Evolutionary conservation across 1,140 invertebrate species (phyloP), one percentile per base, ranked within the genome.

Genomic region (Rhopalosiphum padi): DNA sequence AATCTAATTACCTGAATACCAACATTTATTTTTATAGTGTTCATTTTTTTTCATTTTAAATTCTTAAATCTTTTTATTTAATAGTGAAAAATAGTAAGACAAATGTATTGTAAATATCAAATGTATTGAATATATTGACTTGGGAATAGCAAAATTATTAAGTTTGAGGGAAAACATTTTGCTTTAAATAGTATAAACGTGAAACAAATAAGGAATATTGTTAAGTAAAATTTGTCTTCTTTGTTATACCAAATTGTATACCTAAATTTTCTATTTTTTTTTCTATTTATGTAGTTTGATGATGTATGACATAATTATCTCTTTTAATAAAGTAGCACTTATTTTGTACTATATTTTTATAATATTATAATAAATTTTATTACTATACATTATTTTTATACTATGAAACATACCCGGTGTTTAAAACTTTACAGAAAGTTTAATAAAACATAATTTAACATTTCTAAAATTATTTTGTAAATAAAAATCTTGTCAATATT

Each of bases 311-410:
- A 77, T 77, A 68, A 15, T 68, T 68, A 77, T 77, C 60, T 77
- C 60, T 77, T 77, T 77, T 77, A 77, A 77, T 77, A 77, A 77
- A 77, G n/a, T n/a, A 77, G 30, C 60, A n/a, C 60, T 77, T 77
- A 68, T 77, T 77, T 35, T 77, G 60, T 77, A 77, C 60, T 77
- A n/a, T 77, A n/a, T 77, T n/a, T 77, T 18, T n/a, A 68, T 30
- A 30, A 30, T 68, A 68, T 30, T n/a, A 68, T 15, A 68, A 68
- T 15, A 68, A 11, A 68, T n/a, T 4, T 7, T 68, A 30, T 68
- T 68, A 68, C 25, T 60, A 30, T 68, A 68, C 60, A 15, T 25
- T 41, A 41, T 60, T 11, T 60, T 68, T 15, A n/a, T 68, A 68
- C 11, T 30, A 68, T 30, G 3, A 68, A 30, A n/a, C 30, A 68